Percentiles rank a stretch among this genome's conserved stretches.
Evolutionary conservation across 1,140 invertebrate species (phyloP).

Genomic region (Stenopsyche tienmushanensis): DNA sequence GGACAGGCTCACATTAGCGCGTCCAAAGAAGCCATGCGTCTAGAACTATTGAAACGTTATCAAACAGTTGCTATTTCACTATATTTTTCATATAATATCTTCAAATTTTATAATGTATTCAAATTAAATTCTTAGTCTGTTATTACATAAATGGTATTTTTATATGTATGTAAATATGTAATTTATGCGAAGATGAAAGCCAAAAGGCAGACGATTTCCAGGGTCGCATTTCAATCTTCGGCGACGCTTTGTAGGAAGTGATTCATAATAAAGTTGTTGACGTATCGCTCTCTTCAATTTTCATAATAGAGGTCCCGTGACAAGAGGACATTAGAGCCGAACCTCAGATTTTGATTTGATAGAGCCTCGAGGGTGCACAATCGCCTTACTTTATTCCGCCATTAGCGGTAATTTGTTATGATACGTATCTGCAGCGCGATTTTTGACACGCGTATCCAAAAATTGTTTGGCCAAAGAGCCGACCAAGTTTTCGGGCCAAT

Average conservation of each 20-base stretch:
- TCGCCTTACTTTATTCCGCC: constrained; percentile 35
- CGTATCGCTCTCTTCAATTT: constrained; percentile 36
- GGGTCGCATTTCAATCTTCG: not conserved
- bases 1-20: too few relatives aligned
- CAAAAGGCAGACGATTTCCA: not conserved
- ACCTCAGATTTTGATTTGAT: constrained; percentile 32
- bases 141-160: too few relatives aligned
- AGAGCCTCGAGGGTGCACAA: constrained; percentile 27
- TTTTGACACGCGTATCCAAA: constrained; percentile 39
- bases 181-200: too few relatives aligned
- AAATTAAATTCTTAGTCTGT: too few relatives aligned
- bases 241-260: not conserved
- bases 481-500: too few relatives aligned
- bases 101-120: not conserved
- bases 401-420: constrained; percentile 39
- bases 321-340: constrained; percentile 31
- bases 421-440: constrained; percentile 37
- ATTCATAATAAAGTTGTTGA: constrained; percentile 38
- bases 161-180: too few relatives aligned
- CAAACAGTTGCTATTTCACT: not conserved
- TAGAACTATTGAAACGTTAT: too few relatives aligned
- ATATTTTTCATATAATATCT: not conserved
- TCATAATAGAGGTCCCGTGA: constrained; percentile 32
- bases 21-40: too few relatives aligned
- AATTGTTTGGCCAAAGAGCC: too few relatives aligned